Conservation (phyloP, 2,888 invertebrate species). For the Aspidapion aeneum region DNA sequence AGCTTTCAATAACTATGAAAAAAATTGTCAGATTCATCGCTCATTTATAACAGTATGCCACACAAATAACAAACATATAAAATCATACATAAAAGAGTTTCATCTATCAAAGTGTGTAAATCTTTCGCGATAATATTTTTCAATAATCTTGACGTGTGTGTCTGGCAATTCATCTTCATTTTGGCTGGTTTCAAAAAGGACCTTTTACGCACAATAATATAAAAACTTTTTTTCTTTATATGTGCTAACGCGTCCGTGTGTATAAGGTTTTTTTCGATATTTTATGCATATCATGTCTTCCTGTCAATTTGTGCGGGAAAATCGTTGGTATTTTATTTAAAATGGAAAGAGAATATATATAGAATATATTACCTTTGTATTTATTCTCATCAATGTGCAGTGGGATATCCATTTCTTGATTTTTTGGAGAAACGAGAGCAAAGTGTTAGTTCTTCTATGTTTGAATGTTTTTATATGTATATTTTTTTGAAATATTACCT, state of each 20-base stretch:
- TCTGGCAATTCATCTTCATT: slow-evolving; percentile 21
- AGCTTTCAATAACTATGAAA: too few relatives aligned
- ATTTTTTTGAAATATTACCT: too few relatives aligned
- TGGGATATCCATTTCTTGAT: too few relatives aligned
- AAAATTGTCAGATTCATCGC: too few relatives aligned
- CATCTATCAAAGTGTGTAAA: not conserved
- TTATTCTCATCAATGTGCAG: too few relatives aligned
- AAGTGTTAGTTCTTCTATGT: too few relatives aligned
- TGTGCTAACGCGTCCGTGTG: too few relatives aligned
- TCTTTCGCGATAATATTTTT: slow-evolving; percentile 13
- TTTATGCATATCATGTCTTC: not conserved
- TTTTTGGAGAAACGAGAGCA: too few relatives aligned
- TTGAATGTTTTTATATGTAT: too few relatives aligned
- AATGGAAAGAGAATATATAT: not conserved
- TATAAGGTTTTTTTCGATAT: too few relatives aligned
- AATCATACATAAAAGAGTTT: not conserved
- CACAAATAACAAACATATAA: too few relatives aligned
- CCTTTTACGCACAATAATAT: slow-evolving; percentile 9
- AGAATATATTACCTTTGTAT: too few relatives aligned
- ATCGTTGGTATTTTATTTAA: not conserved
- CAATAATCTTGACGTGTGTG: slow-evolving; percentile 17
- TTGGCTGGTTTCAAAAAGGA: slow-evolving; percentile 8
- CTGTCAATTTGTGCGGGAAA: not conserved
- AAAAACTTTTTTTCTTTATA: not conserved
- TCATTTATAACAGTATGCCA: not conserved